Base-by-base conservation (phyloP, 2,888 invertebrate genomes). In the Sesia apiformis region DNA sequence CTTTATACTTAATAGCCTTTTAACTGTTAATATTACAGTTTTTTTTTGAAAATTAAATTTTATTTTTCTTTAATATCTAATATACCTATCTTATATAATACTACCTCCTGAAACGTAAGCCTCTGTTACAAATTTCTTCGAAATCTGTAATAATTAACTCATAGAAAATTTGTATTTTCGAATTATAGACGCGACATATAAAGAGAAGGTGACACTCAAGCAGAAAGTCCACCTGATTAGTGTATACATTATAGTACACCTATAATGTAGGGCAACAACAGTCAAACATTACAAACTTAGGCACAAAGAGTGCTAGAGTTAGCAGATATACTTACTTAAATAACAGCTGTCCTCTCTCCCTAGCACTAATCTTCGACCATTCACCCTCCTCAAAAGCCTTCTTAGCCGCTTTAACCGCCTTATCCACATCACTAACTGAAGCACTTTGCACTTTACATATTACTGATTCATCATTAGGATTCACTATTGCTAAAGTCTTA, bases 321-420 rank as follows among this genome's bases (percentile, higher is more conserved):
- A 23, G 23, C 7, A 42, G n/a, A 55, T 57, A 55, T 23, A 79
- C 84, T 85, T 79, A 95, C 94, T 91, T 95, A 84, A 93, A 94
- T 76, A 98, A 87, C 1, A 98, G 74, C 57, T 93, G 91, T 3
- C 97, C 98, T 39, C 98, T 91, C 67, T 98, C 98, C 63, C 98
- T 91, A 0, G 98, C 95, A 70, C 97, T 97, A 74, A 98, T 96
- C 78, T 95, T 95, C n/a, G 95, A 93, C 98, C 98, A 99, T 69
- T 97, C 94, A 0, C 98, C 97, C 41, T 92, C 90, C 56, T 95
- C 93, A 74, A 97, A 98, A 0, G 98, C 97, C 57, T 91, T 93
- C 69, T 96, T 93, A 0, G 98, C 98, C 0, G 97, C 96, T 52
- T 91, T 90, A 0, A 98, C 98, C 0, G 98, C 98, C 58, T 86